A percentile compares a stretch with the other conserved stretches of the same genome.
phyloP scores from a whole-genome alignment of 2,888 invertebrate genomes.

The Alsophila aescularia region DNA sequence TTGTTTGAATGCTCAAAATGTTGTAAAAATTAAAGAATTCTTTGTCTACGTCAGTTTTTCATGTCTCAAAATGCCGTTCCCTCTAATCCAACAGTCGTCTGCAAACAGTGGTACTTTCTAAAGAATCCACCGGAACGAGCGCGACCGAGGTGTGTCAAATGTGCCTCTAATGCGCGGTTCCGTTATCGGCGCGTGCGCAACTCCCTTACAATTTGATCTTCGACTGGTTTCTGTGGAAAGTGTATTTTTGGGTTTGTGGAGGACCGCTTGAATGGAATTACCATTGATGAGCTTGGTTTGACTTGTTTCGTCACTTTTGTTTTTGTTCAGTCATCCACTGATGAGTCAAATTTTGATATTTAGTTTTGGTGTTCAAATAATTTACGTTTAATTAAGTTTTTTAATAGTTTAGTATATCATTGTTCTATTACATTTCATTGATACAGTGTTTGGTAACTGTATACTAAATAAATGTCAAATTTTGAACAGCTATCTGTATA shows the following conservation, averaged over 20 bases:
- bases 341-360: not conserved
- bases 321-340: not conserved
- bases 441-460: no score
- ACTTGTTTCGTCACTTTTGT: conserved; percentile 15
- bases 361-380: no score
- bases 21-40: not conserved
- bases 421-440: no score
- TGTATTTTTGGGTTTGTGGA: conserved; percentile 31
- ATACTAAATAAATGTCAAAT: no score
- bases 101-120: conserved; percentile 51
- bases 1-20: no score
- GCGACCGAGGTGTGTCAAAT: conserved; percentile 49
- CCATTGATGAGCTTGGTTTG: conserved; percentile 14
- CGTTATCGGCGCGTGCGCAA: conserved; percentile 61
- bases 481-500: no score
- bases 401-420: no score
- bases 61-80: conserved; percentile 10
- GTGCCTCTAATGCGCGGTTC: conserved; percentile 64
- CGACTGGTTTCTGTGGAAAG: conserved; percentile 41
- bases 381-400: no score
- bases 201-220: conserved; percentile 33
- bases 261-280: conserved; percentile 19
- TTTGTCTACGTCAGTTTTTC: not conserved
- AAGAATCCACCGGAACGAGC: conserved; percentile 68
- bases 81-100: conserved; percentile 18